Conservation (phyloP, 1,140 invertebrate genomes). For the Scaptomyza graminum region DNA sequence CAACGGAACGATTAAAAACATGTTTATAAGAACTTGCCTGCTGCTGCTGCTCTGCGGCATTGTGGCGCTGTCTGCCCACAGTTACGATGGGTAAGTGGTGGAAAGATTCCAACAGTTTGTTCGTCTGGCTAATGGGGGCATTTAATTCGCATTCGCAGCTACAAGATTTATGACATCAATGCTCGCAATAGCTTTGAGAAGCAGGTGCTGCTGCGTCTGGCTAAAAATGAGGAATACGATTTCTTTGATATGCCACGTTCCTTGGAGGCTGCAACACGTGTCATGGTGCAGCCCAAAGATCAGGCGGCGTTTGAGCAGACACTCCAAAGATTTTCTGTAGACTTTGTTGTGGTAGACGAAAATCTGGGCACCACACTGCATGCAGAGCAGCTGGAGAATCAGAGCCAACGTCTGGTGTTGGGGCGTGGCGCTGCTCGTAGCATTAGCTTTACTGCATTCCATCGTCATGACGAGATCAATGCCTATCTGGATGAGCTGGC, state of each 20-base stretch:
- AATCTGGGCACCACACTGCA: conserved; percentile 53
- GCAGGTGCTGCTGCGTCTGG: conserved; percentile 59
- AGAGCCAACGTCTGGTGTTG: conserved; percentile 45
- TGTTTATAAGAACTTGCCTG: conserved; percentile 55
- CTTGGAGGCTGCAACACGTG: conserved; percentile 47
- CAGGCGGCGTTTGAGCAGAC: conserved; percentile 58
- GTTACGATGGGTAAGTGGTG: conserved; percentile 76
- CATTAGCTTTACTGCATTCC: conserved; percentile 67
- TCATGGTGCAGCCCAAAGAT: conserved; percentile 73
- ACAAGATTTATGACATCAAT: conserved; percentile 74
- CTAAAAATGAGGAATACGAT: conserved; percentile 57
- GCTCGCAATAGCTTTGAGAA: conserved; percentile 62
- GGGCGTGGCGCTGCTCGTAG: conserved; percentile 44
- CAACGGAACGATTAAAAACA: conserved; percentile 36
- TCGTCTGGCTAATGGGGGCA: not conserved
- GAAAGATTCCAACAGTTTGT: not conserved
- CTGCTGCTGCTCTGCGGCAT: conserved; percentile 61
- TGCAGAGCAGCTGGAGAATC: conserved; percentile 31
- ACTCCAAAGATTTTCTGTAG: conserved; percentile 47
- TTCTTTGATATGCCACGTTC: conserved; percentile 69
- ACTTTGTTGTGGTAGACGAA: conserved; percentile 52
- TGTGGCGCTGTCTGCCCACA: conserved; percentile 38
- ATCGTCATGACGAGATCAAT: conserved; percentile 84
- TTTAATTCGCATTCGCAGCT: conserved; percentile 37
- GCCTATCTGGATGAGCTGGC: conserved; percentile 85